phyloP scores from a whole-genome alignment of 2,113 vertebrate species.

The Myotis davidii region DNA sequence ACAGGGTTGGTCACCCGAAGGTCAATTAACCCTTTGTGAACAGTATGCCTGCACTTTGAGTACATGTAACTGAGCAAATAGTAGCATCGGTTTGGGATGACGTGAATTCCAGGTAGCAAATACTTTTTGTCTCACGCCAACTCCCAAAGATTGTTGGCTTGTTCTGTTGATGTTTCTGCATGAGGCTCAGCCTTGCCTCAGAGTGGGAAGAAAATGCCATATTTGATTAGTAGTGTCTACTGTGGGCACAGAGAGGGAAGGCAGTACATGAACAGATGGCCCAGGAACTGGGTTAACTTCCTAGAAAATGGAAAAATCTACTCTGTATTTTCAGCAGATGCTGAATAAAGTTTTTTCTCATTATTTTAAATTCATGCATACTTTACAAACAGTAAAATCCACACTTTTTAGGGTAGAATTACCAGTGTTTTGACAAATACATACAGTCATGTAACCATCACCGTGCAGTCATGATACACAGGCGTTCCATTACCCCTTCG shows the following conservation, averaged over 20 bases:
- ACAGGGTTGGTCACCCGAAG: not conserved
- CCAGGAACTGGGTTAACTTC: not conserved
- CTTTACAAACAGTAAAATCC: not conserved
- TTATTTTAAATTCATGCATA: constrained; percentile 10
- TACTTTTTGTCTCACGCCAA: not conserved
- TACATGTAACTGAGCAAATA: not conserved
- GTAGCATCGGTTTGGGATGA: not conserved
- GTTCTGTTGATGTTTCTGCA: not conserved
- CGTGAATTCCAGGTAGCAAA: not conserved
- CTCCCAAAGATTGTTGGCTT: not conserved
- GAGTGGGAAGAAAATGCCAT: not conserved
- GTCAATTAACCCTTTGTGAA: not conserved
- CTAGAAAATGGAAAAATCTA: not conserved
- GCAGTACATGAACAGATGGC: not conserved
- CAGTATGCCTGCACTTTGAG: not conserved
- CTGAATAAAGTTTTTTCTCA: not conserved
- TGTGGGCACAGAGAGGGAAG: not conserved
- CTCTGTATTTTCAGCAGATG: not conserved
- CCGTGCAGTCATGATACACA: not conserved
- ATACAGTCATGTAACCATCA: not conserved
- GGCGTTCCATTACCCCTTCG: accelerated
- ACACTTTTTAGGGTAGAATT: not conserved
- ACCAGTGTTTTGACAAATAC: not conserved
- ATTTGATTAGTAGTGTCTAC: not conserved
- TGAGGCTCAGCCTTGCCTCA: not conserved